Evolutionary conservation across 2,888 invertebrate genomes (phyloP), one percentile per base, ranked within the genome.

Genomic region (Corbicula japonica): DNA sequence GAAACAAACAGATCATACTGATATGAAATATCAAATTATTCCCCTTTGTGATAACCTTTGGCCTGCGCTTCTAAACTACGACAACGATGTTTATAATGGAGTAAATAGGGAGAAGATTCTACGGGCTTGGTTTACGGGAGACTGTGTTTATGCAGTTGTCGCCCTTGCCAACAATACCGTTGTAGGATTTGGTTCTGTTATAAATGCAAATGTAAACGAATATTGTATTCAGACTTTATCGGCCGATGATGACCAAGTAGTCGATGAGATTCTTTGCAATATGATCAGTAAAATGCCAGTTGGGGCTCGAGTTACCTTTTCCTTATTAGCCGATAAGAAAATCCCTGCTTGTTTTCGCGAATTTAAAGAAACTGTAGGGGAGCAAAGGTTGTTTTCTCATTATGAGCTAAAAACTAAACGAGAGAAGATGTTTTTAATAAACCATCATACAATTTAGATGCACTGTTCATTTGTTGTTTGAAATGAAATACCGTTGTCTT

Each of bases 21-120:
- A 35, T 12, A 30, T 34, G 4, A 28, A 32, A 6, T 70, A 50
- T 48, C 21, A 60, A 12, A 28, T 46, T 21, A n/a, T 26, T 6
- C 28, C 58, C n/a, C 23, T 70, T 23, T 50, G 48, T 5, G 50
- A 70, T 0, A 28, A 61, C 21, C 30, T 50, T 46, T 70, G 70
- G 70, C 70, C 60, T 30, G 18, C 50, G 21, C 26, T 70, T 10
- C 46, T 60, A n/a, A 48, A 34, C 6, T 70, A 70, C 30, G 70
- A 70, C 44, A 60, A 32, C 8, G 26, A 48, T 28, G 50, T 70
- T 5, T 70, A 60, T 50, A 48, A 48, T 23, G 15, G 35, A 4
- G 1, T 60, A 1, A 50, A 70, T 32, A 48, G 70, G 2, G 70
- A 60, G 28, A 30, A 28, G 21, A 60, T 60, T 15, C 60, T 70